phyloP scores from a whole-genome alignment of 2,113 vertebrate species.

The Tangachromis dhanisi region DNA sequence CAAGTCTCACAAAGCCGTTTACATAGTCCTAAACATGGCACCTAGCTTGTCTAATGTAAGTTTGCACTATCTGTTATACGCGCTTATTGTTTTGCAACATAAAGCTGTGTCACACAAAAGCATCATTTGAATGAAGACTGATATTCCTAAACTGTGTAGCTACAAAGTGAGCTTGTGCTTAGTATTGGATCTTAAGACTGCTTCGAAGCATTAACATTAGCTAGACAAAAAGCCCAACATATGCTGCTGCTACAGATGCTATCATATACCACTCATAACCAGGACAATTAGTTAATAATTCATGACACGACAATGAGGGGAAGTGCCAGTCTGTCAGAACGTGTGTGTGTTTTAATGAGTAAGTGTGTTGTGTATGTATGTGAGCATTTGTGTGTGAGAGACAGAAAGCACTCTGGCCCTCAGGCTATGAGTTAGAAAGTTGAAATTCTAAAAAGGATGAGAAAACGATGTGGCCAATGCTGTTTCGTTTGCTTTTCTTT shows the following conservation, averaged over 20 bases:
- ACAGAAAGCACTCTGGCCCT: background rate
- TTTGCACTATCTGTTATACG: background rate
- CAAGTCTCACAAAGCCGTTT: background rate
- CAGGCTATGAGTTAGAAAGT: background rate
- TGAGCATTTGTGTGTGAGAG: background rate
- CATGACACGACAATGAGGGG: background rate
- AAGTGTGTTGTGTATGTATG: background rate
- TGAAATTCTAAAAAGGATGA: background rate
- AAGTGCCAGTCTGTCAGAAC: background rate
- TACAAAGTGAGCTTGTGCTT: background rate
- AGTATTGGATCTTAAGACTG: background rate
- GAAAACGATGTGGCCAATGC: background rate
- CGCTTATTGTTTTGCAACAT: background rate
- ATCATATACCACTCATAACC: constrained; percentile 24
- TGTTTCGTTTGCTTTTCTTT: fast-evolving
- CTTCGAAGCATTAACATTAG: constrained; percentile 15
- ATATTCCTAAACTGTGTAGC: background rate
- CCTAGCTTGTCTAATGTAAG: background rate
- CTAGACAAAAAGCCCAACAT: constrained; percentile 11
- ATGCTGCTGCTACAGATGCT: background rate
- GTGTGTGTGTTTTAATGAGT: background rate
- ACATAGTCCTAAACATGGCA: background rate
- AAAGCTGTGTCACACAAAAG: background rate
- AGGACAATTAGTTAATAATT: constrained; percentile 55
- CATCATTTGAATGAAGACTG: background rate